Conservation (phyloP, 2,888 invertebrate genomes). For the Tipula vernalis region DNA sequence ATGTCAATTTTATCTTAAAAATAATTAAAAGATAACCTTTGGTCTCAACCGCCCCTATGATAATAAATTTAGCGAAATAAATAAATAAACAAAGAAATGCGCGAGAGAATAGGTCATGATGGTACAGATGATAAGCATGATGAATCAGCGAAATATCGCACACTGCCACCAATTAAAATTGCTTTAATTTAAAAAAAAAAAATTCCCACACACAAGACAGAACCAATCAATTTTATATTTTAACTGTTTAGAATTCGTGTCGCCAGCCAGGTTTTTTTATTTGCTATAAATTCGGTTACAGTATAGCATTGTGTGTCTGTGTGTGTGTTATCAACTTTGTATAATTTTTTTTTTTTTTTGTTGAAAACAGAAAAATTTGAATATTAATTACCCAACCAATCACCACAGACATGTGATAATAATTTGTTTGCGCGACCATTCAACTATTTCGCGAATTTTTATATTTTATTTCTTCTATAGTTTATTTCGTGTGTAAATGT, state of each 20-base stretch:
- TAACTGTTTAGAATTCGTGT: background rate
- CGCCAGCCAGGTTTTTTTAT: background rate
- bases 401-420: background rate
- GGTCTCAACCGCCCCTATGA: background rate
- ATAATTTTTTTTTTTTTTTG: background rate
- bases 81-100: background rate
- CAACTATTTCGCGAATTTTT: background rate
- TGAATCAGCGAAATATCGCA: background rate
- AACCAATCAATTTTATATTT: background rate
- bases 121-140: background rate
- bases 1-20: background rate
- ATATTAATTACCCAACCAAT: background rate
- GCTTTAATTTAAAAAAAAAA: background rate
- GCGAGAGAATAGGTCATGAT: background rate
- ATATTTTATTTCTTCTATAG: background rate
- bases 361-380: background rate
- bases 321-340: background rate
- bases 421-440: slow-evolving; percentile 4
- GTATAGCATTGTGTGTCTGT: background rate
- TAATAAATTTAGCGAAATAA: background rate
- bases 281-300: background rate
- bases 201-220: background rate
- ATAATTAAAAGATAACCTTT: background rate
- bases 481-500: background rate
- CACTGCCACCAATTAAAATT: background rate